A percentile compares a stretch with the other conserved stretches of the same genome.
Evolutionary conservation across 2,888 invertebrate genomes (phyloP).

Genomic region (Cecidostiba fungosa): DNA sequence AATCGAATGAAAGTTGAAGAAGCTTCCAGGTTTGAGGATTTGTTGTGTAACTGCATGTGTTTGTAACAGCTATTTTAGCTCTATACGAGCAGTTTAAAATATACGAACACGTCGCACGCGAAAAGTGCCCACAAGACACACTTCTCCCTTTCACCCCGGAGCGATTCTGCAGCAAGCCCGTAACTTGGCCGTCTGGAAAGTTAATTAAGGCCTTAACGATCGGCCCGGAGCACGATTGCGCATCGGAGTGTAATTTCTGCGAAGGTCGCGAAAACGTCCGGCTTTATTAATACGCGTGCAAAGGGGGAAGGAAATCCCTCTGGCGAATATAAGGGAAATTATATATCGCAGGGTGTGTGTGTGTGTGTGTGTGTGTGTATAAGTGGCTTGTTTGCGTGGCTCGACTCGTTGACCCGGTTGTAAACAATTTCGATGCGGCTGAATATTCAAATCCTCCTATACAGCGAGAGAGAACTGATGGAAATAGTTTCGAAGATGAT

Average conservation of each 20-base stretch:
- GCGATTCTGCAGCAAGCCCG: not conserved
- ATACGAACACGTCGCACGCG: too few relatives aligned
- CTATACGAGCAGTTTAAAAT: too few relatives aligned
- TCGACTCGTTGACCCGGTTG: not conserved
- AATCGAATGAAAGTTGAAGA: too few relatives aligned
- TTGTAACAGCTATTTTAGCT: too few relatives aligned
- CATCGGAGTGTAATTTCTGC: constrained; percentile 37
- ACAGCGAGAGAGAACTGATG: not conserved
- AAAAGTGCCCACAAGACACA: too few relatives aligned
- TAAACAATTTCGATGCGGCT: not conserved
- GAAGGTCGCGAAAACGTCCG: constrained; percentile 49
- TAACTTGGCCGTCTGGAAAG: constrained; percentile 30
- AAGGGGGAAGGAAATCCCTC: not conserved
- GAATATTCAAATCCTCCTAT: not conserved
- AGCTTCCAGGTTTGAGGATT: too few relatives aligned
- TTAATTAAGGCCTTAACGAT: constrained; percentile 58
- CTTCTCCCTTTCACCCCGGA: not conserved
- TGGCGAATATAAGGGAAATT: not conserved
- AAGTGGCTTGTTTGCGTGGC: constrained; percentile 8
- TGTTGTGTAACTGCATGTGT: too few relatives aligned
- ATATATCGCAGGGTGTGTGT: not conserved
- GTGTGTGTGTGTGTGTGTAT: too few relatives aligned
- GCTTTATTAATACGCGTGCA: constrained; percentile 44
- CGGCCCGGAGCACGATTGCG: constrained; percentile 43
- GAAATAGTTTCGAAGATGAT: not conserved